Conservation (phyloP, 1,140 invertebrate genomes). For the Neodiprion pinetum region DNA sequence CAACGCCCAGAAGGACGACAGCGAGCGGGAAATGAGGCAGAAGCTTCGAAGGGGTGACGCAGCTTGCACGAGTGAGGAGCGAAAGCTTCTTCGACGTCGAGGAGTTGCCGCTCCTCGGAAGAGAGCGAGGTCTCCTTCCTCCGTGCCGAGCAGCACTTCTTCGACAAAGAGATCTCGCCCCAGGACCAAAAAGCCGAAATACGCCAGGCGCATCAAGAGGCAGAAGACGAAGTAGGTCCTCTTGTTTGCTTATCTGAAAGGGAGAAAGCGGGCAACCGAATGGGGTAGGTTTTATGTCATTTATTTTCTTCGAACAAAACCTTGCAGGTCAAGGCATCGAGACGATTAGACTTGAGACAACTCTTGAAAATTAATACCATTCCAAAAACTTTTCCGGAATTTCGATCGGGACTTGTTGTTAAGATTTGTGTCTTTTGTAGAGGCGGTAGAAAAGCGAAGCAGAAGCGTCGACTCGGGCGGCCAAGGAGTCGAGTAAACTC, state of each 20-base stretch:
- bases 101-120: background rate
- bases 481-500: background rate
- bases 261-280: background rate
- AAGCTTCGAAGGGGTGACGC: background rate
- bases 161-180: background rate
- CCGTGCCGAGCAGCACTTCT: background rate
- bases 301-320: too few species aligned
- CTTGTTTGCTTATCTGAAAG: background rate
- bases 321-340: too few species aligned
- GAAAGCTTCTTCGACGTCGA: conserved; percentile 9
- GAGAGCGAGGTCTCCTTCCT: background rate
- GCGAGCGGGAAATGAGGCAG: conserved; percentile 2
- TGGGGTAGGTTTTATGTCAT: too few species aligned
- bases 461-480: too few species aligned
- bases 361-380: too few species aligned
- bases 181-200: background rate
- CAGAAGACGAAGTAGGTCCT: background rate
- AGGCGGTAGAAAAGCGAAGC: too few species aligned
- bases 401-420: too few species aligned
- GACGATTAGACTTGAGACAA: too few species aligned
- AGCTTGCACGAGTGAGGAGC: background rate
- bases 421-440: too few species aligned
- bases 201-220: background rate
- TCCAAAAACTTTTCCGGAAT: too few species aligned
- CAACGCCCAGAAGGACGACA: conserved; percentile 24